phyloP scores from a whole-genome alignment of 2,888 invertebrate genomes.

The Leistus spinibarbis region DNA sequence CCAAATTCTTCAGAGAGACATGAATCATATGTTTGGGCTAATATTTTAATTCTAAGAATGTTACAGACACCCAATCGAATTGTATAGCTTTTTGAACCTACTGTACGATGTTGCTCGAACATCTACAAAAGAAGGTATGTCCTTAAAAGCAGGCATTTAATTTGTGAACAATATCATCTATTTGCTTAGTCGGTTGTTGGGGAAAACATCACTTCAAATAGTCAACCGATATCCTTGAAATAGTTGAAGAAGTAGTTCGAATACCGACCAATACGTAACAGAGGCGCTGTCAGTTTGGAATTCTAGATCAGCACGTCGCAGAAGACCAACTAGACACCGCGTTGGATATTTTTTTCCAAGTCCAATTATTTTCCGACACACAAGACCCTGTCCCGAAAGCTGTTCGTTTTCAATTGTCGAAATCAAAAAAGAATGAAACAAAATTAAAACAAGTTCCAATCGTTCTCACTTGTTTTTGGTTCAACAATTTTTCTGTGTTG shows the following conservation, averaged over 20 bases:
- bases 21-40: no score
- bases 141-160: no score
- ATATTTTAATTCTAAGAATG: no score
- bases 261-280: constrained; percentile 25
- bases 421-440: constrained; percentile 8
- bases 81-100: no score
- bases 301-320: constrained; percentile 32
- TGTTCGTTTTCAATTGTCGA: constrained; percentile 32
- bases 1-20: no score
- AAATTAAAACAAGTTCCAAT: constrained; percentile 12
- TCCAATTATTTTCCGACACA: constrained; percentile 54
- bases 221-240: neutral
- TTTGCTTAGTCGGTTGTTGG: neutral
- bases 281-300: constrained; percentile 21
- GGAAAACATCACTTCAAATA: neutral
- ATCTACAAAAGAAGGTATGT: no score
- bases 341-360: constrained; percentile 48
- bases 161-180: neutral
- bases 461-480: constrained; percentile 30
- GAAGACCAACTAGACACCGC: constrained; percentile 13
- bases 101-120: no score
- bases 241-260: neutral
- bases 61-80: no score
- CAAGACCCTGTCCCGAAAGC: constrained; percentile 50
- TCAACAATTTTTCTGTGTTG: constrained; percentile 29